phyloP scores from a whole-genome alignment of 2,113 vertebrate species.

The Marmota flaviventris region DNA sequence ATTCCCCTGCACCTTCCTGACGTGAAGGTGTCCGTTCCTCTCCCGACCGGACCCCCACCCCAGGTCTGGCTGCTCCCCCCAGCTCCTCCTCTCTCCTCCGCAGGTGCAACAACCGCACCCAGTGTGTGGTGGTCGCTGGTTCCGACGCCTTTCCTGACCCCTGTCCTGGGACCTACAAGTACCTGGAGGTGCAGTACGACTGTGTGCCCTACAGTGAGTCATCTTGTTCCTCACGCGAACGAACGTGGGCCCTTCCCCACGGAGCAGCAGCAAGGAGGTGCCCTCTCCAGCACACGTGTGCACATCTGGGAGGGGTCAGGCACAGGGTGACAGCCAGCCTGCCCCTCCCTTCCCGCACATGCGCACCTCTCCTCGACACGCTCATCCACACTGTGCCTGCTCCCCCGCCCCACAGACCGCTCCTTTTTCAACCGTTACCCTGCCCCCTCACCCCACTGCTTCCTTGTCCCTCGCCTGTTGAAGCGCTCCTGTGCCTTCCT shows the following conservation, averaged over 20 bases:
- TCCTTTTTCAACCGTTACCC: neutral
- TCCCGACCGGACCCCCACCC: neutral
- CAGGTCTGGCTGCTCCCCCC: neutral
- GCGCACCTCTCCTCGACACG: neutral
- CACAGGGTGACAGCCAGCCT: neutral
- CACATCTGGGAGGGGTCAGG: neutral
- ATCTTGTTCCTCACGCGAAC: conserved; percentile 76
- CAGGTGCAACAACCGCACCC: conserved; percentile 96
- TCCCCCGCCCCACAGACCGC: neutral
- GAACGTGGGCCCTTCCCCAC: conserved; percentile 43
- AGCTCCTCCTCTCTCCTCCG: conserved; percentile 26
- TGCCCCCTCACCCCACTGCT: too few relatives aligned
- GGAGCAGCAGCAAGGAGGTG: conserved; percentile 66
- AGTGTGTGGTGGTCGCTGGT: conserved; percentile 95
- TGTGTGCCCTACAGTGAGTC: conserved; percentile 98
- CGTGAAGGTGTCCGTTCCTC: neutral
- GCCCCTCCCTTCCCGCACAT: neutral
- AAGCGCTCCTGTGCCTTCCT: neutral
- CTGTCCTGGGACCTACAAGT: conserved; percentile 97
- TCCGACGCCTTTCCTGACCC: conserved; percentile 96
- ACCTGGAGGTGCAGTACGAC: conserved; percentile 97
- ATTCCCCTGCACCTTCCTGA: neutral
- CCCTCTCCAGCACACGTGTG: neutral
- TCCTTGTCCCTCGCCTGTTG: neutral
- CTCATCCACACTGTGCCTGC: neutral